These are phyloP conservation scores for Drosophila trapezifrons DNA, from an alignment of 1,140 invertebrate species.

Conservation along the genomic window DNA sequence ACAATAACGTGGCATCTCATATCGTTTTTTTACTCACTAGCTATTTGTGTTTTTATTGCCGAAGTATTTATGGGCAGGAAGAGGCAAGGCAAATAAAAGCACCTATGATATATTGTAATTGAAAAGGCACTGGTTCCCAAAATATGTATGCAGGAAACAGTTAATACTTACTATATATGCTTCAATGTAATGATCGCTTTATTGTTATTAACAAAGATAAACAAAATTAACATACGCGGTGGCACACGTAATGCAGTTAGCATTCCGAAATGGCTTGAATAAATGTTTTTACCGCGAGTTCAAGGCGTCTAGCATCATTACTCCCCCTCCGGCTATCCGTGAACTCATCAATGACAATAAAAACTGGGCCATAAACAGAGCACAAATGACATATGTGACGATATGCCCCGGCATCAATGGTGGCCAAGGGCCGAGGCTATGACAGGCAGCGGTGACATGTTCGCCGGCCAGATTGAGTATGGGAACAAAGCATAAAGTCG, in stretches of 20 bases:
- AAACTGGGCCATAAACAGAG: conserved; percentile 59
- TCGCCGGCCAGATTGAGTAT: conserved; percentile 15
- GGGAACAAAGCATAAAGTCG: conserved; percentile 21
- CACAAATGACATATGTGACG: conserved; percentile 67
- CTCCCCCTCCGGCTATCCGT: conserved; percentile 13
- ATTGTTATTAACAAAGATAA: conserved; percentile 7
- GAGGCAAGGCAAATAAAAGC: too few relatives aligned
- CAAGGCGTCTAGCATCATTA: conserved; percentile 6
- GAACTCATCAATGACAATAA: conserved; percentile 54
- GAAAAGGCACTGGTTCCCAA: too few relatives aligned
- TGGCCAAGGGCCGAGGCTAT: conserved; percentile 4
- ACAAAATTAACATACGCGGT: conserved; percentile 1
- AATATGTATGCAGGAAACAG: neutral
- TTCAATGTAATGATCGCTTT: conserved; percentile 9
- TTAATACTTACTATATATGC: neutral
- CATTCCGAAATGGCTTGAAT: conserved; percentile 14
- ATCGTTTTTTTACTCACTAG: rapidly evolving
- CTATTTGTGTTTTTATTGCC: neutral
- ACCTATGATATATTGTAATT: too few relatives aligned
- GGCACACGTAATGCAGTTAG: conserved; percentile 3
- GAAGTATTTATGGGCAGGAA: neutral
- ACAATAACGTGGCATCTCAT: rapidly evolving
- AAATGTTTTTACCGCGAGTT: conserved; percentile 16
- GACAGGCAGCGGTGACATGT: conserved; percentile 17
- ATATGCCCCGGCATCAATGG: conserved; percentile 61